Base-by-base conservation (phyloP, 2,797 vertebrate species). In the Benthosema pterotum region DNA sequence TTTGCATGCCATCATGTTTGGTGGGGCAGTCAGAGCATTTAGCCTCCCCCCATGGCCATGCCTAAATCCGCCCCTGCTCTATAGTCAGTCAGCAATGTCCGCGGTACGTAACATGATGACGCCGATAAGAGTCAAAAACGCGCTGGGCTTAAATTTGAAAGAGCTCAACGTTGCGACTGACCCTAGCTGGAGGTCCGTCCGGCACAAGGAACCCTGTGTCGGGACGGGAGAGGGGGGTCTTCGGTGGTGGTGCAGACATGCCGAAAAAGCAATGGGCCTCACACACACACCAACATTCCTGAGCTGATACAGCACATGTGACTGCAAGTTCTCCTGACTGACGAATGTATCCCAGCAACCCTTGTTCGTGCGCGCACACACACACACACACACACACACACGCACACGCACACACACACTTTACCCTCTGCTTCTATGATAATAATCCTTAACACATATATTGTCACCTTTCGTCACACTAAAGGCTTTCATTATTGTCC, bases 251-350 rank as follows among this genome's bases (percentile, higher is more conserved):
- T 12, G 56, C 32, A 38, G 32, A 38, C 25, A 53, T 2, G 14
- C n/a, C 38, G 22, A 45, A n/a, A n/a, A n/a, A 53, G 28, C n/a
- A 11, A 49, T 13, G 11, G 68, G 51, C 52, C 48, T 22, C 54
- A 52, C 42, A 63, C 54, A 52, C 42, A 63, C 32, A 58, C 13
- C 58, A 48, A 74, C 79, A 85, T 85, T 87, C 84, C 74, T 78
- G 60, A 25, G 71, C 65, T 67, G 60, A 78, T 82, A 78, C 61
- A 69, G 25, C 46, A 69, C 84, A 77, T 22, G 64, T 87, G 85
- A 87, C 70, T 64, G 53, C 59, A 76, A 69, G 65, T 61, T 77
- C 61, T 72, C 65, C 59, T 66, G 32, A 43, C 49, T 53, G 55
- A 38, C 62, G 42, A 45, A 47, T 57, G 74, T 66, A 74, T 67